phyloP scores from a whole-genome alignment of 2,888 invertebrate genomes.

The Zaprionus lineosus region DNA sequence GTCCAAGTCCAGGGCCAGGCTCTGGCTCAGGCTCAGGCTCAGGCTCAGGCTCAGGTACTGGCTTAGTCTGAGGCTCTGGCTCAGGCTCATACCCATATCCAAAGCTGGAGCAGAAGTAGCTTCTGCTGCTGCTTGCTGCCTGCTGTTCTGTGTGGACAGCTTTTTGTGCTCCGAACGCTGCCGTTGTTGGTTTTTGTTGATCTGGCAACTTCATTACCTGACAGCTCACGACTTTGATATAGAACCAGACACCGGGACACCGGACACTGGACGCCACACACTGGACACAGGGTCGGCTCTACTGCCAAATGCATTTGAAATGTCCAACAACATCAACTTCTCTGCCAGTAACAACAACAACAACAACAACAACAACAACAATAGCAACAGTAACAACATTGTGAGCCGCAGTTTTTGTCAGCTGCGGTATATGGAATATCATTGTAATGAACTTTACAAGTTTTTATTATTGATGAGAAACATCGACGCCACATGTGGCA shows the following conservation, averaged over 20 bases:
- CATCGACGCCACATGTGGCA: conserved; percentile 61
- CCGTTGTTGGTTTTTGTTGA: conserved; percentile 73
- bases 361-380: conserved; percentile 11
- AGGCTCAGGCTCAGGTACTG: too few relatives aligned
- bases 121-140: conserved; percentile 35
- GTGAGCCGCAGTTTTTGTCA: conserved; percentile 11
- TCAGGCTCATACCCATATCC: background rate
- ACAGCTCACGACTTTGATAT: conserved; percentile 78
- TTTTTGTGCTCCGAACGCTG: conserved; percentile 41
- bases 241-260: conserved; percentile 24
- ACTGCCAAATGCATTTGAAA: conserved; percentile 51
- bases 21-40: background rate
- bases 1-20: background rate
- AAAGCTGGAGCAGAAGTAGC: conserved; percentile 29
- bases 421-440: conserved; percentile 39
- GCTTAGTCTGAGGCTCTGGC: background rate
- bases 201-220: conserved; percentile 78
- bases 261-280: conserved; percentile 1
- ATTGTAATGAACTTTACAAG: conserved; percentile 76
- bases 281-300: conserved; percentile 13
- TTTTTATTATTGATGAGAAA: conserved; percentile 56
- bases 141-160: conserved; percentile 59
- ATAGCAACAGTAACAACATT: conserved; percentile 15
- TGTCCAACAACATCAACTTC: conserved; percentile 27
- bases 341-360: conserved; percentile 5